Evolutionary conservation across 2,888 invertebrate species (phyloP).

Genomic region (Caenorhabditis panamensis): DNA sequence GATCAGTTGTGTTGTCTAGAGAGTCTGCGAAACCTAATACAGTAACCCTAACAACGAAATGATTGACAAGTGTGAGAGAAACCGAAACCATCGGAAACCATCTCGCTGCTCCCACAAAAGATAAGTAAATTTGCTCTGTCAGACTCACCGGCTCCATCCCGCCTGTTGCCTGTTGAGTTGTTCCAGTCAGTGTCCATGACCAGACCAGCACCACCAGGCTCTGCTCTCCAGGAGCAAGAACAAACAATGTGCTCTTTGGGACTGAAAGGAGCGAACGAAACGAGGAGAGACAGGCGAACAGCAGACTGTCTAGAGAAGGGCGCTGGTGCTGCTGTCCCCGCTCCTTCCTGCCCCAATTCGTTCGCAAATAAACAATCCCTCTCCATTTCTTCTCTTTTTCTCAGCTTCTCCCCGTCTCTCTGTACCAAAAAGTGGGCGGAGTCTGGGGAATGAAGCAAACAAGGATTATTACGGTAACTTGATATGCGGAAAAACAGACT

Average conservation of each 20-base stretch:
- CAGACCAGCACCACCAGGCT: background rate
- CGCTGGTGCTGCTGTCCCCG: constrained; percentile 26
- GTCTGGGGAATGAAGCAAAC: constrained; percentile 20
- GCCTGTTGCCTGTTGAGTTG: background rate
- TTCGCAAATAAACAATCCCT: constrained; percentile 48
- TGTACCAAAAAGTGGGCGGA: constrained; percentile 42
- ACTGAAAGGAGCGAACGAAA: background rate
- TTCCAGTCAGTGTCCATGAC: constrained; percentile 14
- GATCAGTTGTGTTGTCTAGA: too few relatives aligned
- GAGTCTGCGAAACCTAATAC: too few relatives aligned
- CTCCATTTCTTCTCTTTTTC: constrained; percentile 6
- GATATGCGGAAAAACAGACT: too few relatives aligned
- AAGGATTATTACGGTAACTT: background rate
- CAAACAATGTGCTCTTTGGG: constrained; percentile 3
- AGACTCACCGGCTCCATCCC: background rate
- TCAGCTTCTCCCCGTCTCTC: background rate
- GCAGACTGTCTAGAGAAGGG: constrained; percentile 19
- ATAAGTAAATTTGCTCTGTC: background rate
- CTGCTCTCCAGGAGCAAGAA: background rate
- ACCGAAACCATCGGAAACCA: too few relatives aligned
- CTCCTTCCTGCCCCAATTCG: constrained; percentile 34
- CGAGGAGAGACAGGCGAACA: constrained; percentile 17
- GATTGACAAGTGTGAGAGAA: too few relatives aligned
- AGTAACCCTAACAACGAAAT: too few relatives aligned
- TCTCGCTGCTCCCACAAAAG: too few relatives aligned